Evolutionary conservation across 2,888 invertebrate genomes (phyloP), one percentile per base, ranked within the genome.

Genomic region (Drosophila tanythrix): DNA sequence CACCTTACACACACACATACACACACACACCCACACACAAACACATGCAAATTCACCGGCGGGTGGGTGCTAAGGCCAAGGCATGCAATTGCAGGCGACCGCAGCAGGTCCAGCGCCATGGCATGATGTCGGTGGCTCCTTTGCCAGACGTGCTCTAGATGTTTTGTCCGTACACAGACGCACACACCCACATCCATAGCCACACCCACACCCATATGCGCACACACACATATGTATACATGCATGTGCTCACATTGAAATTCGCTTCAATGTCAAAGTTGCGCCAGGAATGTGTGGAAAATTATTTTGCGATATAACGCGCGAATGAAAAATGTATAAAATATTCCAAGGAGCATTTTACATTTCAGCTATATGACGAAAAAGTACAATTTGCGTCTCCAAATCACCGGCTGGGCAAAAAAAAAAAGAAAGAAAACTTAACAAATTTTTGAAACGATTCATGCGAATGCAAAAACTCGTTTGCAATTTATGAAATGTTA

Each of bases 241-340:
- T 21, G 21, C 40, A 46, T 48, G 15, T 36, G 50, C 60, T 60
- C 76, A 63, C 67, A 68, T 63, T 70, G 51, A 64, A 79, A 66
- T 62, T 75, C 61, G 61, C 73, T 59, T 74, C 81, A 88, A 81
- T 86, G 76, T 79, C 81, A 80, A 88, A 87, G 83, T 82, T 85
- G 64, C 59, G 72, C 77, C 56, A 65, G 73, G 77, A 87, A 85
- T 85, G 82, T 87, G 87, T 70, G 77, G 71, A 77, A 83, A 88
- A 83, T 83, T 81, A 81, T 86, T 87, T 84, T 76, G 78, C 78
- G 40, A 83, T 78, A 80, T 77, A 84, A 76, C 73, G 83, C 82
- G 82, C 73, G 76, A 86, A 86, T 89, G 76, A 83, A 89, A 89
- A 75, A 88, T 88, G 70, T 82, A 80, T 87, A 84, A 88, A 87